A percentile compares a stretch with the other conserved stretches of the same genome.
These are phyloP conservation scores for Nephotettix cincticeps DNA, from an alignment of 1,140 invertebrate genomes.

Conservation along the genomic window DNA sequence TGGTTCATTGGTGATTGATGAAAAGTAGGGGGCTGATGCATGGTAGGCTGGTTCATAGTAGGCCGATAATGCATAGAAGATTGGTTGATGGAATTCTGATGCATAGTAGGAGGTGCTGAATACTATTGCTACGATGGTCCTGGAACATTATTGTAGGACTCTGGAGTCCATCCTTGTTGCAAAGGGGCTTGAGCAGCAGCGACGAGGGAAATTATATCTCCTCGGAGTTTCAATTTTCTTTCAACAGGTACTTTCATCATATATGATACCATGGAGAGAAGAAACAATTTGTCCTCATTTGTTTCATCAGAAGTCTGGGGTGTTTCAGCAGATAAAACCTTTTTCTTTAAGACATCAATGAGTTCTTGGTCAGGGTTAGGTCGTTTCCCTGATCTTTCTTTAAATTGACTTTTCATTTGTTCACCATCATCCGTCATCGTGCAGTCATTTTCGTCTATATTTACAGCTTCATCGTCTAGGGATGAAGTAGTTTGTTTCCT, in stretches of 20 bases:
- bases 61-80: constrained; percentile 18
- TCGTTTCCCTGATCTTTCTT: constrained; percentile 5
- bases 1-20: constrained; percentile 7
- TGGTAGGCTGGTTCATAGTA: constrained; percentile 17
- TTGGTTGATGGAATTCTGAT: constrained; percentile 23
- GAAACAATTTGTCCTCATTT: constrained; percentile 25
- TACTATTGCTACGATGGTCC: constrained; percentile 21
- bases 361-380: constrained; percentile 15
- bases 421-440: constrained; percentile 15
- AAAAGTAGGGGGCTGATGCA: constrained; percentile 6
- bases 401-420: constrained; percentile 5
- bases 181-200: constrained; percentile 25
- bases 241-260: constrained; percentile 20
- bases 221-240: constrained; percentile 23
- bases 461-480: constrained; percentile 12
- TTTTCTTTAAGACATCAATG: constrained; percentile 9
- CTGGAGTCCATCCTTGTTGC: constrained; percentile 21
- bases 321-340: constrained; percentile 7
- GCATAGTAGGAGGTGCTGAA: constrained; percentile 5
- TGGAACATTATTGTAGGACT: constrained; percentile 21
- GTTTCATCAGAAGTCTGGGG: constrained; percentile 17
- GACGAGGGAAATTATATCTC: constrained; percentile 24
- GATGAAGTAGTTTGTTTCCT: constrained; percentile 10
- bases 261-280: constrained; percentile 21
- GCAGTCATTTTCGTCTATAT: constrained; percentile 11